These are phyloP conservation scores for Camponotus vicinus DNA, from an alignment of 1,140 invertebrate genomes.

Conservation along the genomic window DNA sequence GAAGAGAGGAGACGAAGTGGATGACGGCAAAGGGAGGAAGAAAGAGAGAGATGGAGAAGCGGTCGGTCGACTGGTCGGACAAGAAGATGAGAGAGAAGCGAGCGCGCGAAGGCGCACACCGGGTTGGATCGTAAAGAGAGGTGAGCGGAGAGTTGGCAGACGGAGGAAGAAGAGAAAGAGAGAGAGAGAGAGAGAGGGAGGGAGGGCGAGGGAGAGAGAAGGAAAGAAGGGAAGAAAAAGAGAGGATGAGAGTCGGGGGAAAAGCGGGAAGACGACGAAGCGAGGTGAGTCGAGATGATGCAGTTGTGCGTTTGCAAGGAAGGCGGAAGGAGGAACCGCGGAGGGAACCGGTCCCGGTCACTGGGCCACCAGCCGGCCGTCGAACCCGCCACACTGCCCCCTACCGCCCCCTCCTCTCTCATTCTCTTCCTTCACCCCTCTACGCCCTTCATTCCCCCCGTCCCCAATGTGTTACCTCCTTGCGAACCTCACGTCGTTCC, in stretches of 20 bases:
- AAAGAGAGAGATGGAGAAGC: slow-evolving; percentile 27
- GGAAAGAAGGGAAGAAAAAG: slow-evolving; percentile 47
- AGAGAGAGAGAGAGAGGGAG: slow-evolving; percentile 35
- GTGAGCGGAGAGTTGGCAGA: slow-evolving; percentile 26
- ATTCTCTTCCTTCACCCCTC: slow-evolving; percentile 63
- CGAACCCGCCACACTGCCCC: slow-evolving; percentile 84
- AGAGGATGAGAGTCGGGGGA: slow-evolving; percentile 44
- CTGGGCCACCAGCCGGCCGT: slow-evolving; percentile 86
- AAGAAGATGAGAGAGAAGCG: slow-evolving; percentile 47
- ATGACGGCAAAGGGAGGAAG: slow-evolving; percentile 30
- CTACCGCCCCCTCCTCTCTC: slow-evolving; percentile 73
- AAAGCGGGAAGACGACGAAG: slow-evolving; percentile 60
- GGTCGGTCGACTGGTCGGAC: slow-evolving; percentile 21
- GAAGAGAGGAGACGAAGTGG: slow-evolving; percentile 61
- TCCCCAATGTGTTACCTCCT: slow-evolving; percentile 53
- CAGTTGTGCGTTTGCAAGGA: slow-evolving; percentile 86
- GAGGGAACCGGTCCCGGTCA: slow-evolving; percentile 86
- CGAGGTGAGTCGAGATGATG: slow-evolving; percentile 82
- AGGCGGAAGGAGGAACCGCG: slow-evolving; percentile 86
- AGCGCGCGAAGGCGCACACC: slow-evolving; percentile 63
- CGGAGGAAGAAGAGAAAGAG: slow-evolving; percentile 54
- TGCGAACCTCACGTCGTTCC: slow-evolving; percentile 74
- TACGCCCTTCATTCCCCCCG: slow-evolving; percentile 29
- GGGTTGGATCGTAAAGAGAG: slow-evolving; percentile 59
- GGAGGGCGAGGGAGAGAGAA: slow-evolving; percentile 34